phyloP scores from a whole-genome alignment of 2,888 invertebrate genomes.

The Steinernema scapterisci region DNA sequence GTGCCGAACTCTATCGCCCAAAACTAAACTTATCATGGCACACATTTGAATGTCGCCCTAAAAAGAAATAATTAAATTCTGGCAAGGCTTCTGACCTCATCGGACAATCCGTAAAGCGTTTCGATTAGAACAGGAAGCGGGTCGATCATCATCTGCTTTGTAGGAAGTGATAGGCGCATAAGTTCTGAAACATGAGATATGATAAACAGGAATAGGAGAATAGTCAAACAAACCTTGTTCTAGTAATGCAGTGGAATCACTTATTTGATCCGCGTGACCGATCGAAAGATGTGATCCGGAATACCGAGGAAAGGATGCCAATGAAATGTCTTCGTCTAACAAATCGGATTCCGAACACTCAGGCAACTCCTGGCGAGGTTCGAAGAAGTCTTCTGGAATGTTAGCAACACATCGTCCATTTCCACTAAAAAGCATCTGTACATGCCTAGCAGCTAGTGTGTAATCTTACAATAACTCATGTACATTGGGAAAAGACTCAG shows the following conservation, averaged over 20 bases:
- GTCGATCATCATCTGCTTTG: not conserved
- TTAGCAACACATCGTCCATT: not conserved
- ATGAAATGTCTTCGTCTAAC: not conserved
- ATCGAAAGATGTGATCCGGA: too few relatives aligned
- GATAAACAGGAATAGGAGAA: not conserved
- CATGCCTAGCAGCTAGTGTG: too few relatives aligned
- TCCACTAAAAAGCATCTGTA: constrained; percentile 24
- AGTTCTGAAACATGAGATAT: not conserved
- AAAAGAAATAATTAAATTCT: not conserved
- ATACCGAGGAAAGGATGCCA: not conserved
- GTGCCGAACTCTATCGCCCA: not conserved
- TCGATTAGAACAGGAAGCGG: not conserved
- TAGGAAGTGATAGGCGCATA: not conserved
- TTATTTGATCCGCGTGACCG: too few relatives aligned
- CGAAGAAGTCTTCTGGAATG: constrained; percentile 17
- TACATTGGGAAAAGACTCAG: constrained; percentile 4
- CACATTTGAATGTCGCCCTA: constrained; percentile 21
- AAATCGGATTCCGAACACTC: not conserved
- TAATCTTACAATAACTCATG: constrained; percentile 1
- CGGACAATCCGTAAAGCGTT: not conserved
- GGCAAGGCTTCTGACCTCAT: not conserved
- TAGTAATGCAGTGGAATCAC: not conserved
- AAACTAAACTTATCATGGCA: not conserved
- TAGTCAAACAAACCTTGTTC: not conserved
- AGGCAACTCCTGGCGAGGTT: constrained; percentile 4